Evolutionary conservation across 2,888 invertebrate genomes (phyloP), one percentile per base, ranked within the genome.

Genomic region (Drepanosiphum platanoidis): DNA sequence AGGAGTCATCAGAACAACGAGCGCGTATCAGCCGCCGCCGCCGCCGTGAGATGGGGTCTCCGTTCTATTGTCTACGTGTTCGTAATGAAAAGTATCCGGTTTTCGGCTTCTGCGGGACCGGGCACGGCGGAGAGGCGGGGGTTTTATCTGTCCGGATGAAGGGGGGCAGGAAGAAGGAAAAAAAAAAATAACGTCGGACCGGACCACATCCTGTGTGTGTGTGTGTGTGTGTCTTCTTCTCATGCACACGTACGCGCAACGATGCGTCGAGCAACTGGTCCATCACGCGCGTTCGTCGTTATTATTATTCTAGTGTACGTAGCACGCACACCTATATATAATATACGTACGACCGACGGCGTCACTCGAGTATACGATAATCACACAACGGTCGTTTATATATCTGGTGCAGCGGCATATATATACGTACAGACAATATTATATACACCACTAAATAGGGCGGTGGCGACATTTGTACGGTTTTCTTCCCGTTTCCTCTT

Each of bases 31-130:
- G 5, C 22, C 36, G 61, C 70, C 22, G 71, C 52, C 18, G 32
- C 66, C 32, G 30, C 36, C 36, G 36, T 39, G 80, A 68, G 80
- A 66, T 79, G 78, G 78, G 68, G 68, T 80, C 80, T 46, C 34
- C 68, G 52, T 70, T 83, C 82, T 13, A 83, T 83, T 83, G 82
- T 83, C 82, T 83, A 83, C 74, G 82, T 83, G 82, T 83, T 74
- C 64, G 72, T 83, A 83, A 83, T 83, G 82, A 83, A 83, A 84
- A 84, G 83, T 84, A 84, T 84, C 83, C 83, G 83, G 83, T 84
- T 84, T 84, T 84, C 83, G 83, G 83, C 83, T 84, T 84, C 83
- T 84, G n/a, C n/a, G n/a, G 83, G 83, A 84, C 83, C 83, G 74
- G 72, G 71, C 18, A 70, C 52, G 80, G 18, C 46, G 42, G 42